Conservation (phyloP, 2,797 vertebrate genomes). For the Microtus obscurus region DNA sequence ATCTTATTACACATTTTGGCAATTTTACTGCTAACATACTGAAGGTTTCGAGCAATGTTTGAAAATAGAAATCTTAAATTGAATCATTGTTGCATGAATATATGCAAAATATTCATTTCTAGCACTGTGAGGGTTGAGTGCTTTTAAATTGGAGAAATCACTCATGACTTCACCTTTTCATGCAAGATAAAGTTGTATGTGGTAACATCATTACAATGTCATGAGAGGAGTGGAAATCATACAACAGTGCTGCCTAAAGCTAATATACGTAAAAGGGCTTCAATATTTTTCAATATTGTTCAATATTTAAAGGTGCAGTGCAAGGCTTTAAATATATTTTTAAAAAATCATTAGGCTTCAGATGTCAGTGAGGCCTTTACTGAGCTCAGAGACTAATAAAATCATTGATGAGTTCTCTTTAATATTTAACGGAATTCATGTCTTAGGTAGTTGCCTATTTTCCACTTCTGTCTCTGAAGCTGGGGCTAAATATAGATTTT, state of each 20-base stretch:
- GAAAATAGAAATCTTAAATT: constrained; percentile 99
- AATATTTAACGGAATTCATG: constrained; percentile 90
- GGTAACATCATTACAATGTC: constrained; percentile 99
- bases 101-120: constrained; percentile 99
- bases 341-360: constrained; percentile 88
- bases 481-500: constrained; percentile 85
- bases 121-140: constrained; percentile 99
- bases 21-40: constrained; percentile 96
- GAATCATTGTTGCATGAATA: constrained; percentile 99
- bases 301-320: constrained; percentile 91
- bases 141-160: constrained; percentile 99
- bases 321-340: constrained; percentile 88
- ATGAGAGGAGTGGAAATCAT: constrained; percentile 93
- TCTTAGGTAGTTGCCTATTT: constrained; percentile 87
- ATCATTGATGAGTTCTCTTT: constrained; percentile 90
- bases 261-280: constrained; percentile 91
- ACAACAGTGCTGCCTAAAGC: constrained; percentile 92
- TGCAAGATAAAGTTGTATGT: constrained; percentile 99
- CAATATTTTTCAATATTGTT: constrained; percentile 92
- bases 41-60: constrained; percentile 97
- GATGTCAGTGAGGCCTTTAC: constrained; percentile 87
- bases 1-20: constrained; percentile 94
- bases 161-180: constrained; percentile 99
- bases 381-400: constrained; percentile 89
- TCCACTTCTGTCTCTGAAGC: constrained; percentile 82